These are phyloP conservation scores for Drusus annulatus DNA, from an alignment of 1,140 invertebrate species.

Conservation along the genomic window DNA sequence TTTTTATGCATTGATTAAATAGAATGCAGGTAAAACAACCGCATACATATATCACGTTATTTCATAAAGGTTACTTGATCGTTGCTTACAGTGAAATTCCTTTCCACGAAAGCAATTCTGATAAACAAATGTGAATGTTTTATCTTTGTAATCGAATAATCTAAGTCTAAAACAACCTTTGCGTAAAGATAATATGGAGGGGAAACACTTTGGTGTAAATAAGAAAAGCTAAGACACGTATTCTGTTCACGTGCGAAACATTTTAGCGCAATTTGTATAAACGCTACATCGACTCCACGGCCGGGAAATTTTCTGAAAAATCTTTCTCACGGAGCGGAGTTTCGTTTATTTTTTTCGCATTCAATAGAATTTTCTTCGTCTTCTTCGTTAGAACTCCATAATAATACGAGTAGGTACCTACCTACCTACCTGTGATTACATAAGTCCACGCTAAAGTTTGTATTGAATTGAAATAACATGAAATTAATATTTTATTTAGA, in stretches of 20 bases:
- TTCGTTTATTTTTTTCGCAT: not conserved
- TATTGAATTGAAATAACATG: no score
- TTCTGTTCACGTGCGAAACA: not conserved
- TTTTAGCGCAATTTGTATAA: constrained; percentile 10
- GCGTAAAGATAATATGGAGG: no score
- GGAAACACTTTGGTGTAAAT: constrained; percentile 6
- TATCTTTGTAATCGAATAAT: not conserved
- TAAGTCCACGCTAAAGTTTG: no score
- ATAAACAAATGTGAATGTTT: not conserved
- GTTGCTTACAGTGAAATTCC: no score
- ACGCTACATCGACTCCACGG: constrained; percentile 1
- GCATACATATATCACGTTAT: no score
- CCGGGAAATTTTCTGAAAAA: constrained; percentile 1
- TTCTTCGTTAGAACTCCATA: not conserved
- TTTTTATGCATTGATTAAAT: no score
- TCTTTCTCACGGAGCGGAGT: not conserved
- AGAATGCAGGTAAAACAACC: no score
- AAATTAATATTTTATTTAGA: no score
- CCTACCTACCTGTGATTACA: no score
- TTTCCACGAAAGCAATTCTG: not conserved
- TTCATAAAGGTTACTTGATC: no score
- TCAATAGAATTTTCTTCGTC: not conserved
- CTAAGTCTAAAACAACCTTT: not conserved
- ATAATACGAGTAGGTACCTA: not conserved
- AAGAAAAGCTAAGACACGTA: not conserved